Percentiles rank a stretch among this genome's conserved stretches.
Evolutionary conservation across 2,113 vertebrate genomes (phyloP).

Genomic region (Chionomys nivalis): DNA sequence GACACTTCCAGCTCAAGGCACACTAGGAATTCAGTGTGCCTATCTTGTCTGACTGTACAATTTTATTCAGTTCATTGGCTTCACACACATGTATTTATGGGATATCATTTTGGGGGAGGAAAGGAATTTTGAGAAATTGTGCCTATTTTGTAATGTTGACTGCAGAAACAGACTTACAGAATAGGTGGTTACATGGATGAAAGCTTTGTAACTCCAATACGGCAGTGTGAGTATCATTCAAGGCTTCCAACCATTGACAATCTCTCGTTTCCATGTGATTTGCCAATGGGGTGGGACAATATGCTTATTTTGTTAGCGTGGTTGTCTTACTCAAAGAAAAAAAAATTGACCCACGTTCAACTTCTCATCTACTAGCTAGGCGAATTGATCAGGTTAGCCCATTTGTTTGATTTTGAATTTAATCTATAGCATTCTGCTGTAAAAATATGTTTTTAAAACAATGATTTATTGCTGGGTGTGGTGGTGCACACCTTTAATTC

Average conservation of each 20-base stretch:
- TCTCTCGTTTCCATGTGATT: background rate
- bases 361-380: background rate
- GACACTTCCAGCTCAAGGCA: background rate
- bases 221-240: background rate
- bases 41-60: background rate
- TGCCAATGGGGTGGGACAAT: background rate
- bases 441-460: background rate
- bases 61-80: constrained; percentile 9
- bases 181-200: background rate
- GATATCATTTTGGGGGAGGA: background rate
- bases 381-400: background rate
- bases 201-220: background rate
- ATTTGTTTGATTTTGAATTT: constrained; percentile 27
- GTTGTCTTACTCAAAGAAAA: background rate
- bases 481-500: too few species aligned
- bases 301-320: background rate
- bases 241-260: background rate
- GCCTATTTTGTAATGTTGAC: background rate
- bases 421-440: background rate
- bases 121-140: background rate
- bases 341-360: background rate
- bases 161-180: background rate
- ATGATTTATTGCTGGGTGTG: too few species aligned
- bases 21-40: background rate
- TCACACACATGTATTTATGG: background rate